These are phyloP conservation scores for Malurus alboscapulatus DNA, from an alignment of 2,113 vertebrate species.

Conservation along the genomic window DNA sequence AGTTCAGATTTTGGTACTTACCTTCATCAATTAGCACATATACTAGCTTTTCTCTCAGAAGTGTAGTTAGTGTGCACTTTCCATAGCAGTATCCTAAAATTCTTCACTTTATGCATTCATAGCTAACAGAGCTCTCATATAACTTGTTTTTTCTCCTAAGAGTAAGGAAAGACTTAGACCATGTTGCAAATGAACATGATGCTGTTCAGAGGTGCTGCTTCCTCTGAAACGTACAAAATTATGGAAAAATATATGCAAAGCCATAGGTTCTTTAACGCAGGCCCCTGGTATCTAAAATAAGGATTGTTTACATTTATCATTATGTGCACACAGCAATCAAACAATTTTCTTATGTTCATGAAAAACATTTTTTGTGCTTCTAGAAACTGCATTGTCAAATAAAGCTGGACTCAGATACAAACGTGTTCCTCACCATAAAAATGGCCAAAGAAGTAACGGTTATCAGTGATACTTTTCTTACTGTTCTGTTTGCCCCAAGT, in stretches of 20 bases:
- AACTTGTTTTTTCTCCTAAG: background rate
- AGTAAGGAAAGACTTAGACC: background rate
- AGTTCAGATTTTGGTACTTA: background rate
- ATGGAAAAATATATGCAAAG: background rate
- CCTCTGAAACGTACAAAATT: background rate
- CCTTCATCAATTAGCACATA: background rate
- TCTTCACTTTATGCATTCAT: background rate
- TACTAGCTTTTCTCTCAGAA: background rate
- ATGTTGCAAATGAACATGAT: background rate
- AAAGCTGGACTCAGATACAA: background rate
- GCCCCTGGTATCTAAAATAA: background rate
- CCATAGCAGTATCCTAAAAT: background rate
- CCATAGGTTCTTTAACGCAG: background rate
- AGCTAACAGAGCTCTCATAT: background rate
- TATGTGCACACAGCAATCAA: background rate
- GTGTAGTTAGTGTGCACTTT: background rate
- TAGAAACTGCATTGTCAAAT: background rate
- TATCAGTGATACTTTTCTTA: background rate
- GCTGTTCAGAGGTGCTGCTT: background rate
- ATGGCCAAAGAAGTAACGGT: background rate
- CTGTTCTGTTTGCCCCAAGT: rapidly evolving
- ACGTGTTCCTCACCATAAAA: background rate
- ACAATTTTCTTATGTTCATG: background rate
- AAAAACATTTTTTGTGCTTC: background rate
- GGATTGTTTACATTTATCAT: background rate